phyloP scores from a whole-genome alignment of 2,797 vertebrate species.

The Orestias chungarensis region DNA sequence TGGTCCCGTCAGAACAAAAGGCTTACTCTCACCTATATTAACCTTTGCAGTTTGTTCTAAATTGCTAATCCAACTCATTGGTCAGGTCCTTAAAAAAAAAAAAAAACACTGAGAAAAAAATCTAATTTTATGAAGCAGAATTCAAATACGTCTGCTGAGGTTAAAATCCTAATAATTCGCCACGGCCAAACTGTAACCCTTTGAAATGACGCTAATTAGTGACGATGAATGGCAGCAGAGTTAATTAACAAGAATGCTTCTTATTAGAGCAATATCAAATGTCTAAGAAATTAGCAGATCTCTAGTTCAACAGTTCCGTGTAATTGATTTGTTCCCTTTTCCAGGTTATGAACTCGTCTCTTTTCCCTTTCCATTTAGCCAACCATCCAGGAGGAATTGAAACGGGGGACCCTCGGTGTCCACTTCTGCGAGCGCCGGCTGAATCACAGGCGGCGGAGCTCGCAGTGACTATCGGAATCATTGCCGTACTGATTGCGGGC shows the following conservation, averaged over 20 bases:
- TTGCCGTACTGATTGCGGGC: constrained; percentile 51
- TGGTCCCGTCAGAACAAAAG: constrained; percentile 5
- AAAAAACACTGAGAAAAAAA: constrained; percentile 6
- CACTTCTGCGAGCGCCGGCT: constrained; percentile 44
- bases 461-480: constrained; percentile 52
- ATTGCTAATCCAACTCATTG: constrained; percentile 14
- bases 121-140: constrained; percentile 41
- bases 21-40: background rate
- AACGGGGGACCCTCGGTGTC: constrained; percentile 53
- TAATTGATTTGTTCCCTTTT: constrained; percentile 82
- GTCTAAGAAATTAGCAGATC: constrained; percentile 80
- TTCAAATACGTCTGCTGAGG: constrained; percentile 67
- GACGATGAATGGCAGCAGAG: constrained; percentile 72
- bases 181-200: constrained; percentile 70
- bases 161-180: constrained; percentile 80
- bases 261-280: constrained; percentile 76
- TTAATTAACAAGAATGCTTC: constrained; percentile 81
- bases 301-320: constrained; percentile 72
- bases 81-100: constrained; percentile 13
- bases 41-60: constrained; percentile 19
- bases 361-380: constrained; percentile 60
- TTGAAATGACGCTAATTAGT: constrained; percentile 81
- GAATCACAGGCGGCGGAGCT: constrained; percentile 28
- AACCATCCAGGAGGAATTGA: constrained; percentile 58
- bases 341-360: constrained; percentile 66